These are phyloP conservation scores for Myiagra hebetior DNA, from an alignment of 2,113 vertebrate genomes.

Conservation along the genomic window DNA sequence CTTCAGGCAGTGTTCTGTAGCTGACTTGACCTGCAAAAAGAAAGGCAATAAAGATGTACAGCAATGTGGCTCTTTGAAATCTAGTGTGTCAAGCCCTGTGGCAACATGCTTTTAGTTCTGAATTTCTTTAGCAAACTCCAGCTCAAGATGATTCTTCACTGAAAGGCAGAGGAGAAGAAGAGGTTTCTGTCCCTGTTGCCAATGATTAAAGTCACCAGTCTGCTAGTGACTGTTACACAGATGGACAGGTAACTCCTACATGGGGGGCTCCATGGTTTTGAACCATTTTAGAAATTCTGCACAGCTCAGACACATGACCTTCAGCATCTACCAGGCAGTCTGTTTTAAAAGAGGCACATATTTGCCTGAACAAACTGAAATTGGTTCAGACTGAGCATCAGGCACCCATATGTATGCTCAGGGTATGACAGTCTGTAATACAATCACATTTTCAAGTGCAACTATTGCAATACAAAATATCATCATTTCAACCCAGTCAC, in stretches of 20 bases:
- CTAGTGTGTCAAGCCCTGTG: neutral
- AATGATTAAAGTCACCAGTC: neutral
- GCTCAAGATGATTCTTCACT: neutral
- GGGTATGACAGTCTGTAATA: neutral
- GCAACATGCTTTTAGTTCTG: neutral
- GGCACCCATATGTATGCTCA: neutral
- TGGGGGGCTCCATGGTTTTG: neutral
- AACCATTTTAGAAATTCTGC: neutral
- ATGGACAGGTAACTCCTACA: neutral
- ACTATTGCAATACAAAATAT: neutral
- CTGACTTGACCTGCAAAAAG: conserved; percentile 49
- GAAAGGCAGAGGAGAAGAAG: neutral
- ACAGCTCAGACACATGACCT: neutral
- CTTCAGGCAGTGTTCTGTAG: conserved; percentile 19
- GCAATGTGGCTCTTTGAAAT: conserved; percentile 7
- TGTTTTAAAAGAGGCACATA: neutral
- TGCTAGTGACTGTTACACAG: neutral
- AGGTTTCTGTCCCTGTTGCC: neutral
- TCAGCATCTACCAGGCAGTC: neutral
- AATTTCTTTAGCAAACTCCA: conserved; percentile 8
- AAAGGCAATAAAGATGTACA: conserved; percentile 32
- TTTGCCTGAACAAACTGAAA: neutral
- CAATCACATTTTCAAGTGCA: neutral
- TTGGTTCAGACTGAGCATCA: neutral
- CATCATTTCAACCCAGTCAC: neutral